Percentiles rank a stretch among this genome's conserved stretches.
These are phyloP conservation scores for Crenichthys baileyi DNA, from an alignment of 2,797 vertebrate genomes.

Conservation along the genomic window DNA sequence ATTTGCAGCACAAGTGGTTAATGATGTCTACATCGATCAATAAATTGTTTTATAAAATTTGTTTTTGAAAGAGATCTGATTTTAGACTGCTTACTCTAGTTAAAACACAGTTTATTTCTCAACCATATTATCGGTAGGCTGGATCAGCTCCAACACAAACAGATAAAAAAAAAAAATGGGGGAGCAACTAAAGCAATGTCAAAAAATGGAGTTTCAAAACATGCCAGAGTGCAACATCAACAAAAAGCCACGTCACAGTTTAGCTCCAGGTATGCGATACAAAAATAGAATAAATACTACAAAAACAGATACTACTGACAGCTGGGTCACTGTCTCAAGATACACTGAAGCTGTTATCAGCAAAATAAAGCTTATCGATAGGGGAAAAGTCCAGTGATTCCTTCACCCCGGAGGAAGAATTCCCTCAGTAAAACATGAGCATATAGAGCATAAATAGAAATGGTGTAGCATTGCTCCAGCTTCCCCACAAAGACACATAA, in stretches of 20 bases:
- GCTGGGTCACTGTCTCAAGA: slow-evolving; percentile 10
- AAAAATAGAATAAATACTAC: no score
- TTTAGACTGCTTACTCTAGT: background rate
- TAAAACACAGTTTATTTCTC: background rate
- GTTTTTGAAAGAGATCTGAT: background rate
- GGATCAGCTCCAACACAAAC: background rate
- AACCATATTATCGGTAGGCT: background rate
- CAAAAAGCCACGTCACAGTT: background rate
- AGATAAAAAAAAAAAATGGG: background rate
- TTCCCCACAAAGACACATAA: slow-evolving; percentile 33
- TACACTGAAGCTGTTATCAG: background rate
- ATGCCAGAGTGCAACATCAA: background rate
- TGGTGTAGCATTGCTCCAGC: slow-evolving; percentile 5
- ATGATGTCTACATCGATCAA: background rate
- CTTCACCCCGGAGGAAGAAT: slow-evolving; percentile 1
- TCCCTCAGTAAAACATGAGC: slow-evolving; percentile 7
- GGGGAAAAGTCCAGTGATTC: slow-evolving; percentile 1
- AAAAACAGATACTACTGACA: background rate
- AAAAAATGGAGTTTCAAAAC: slow-evolving; percentile 11
- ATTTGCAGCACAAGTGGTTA: background rate
- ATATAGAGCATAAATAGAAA: background rate
- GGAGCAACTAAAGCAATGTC: slow-evolving; percentile 2
- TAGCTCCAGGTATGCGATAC: background rate
- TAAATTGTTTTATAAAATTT: background rate
- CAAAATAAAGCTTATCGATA: slow-evolving; percentile 7